Conservation (phyloP, 35 echinoderm and acorn worm genomes). For the Heliocidaris erythrogramma region DNA sequence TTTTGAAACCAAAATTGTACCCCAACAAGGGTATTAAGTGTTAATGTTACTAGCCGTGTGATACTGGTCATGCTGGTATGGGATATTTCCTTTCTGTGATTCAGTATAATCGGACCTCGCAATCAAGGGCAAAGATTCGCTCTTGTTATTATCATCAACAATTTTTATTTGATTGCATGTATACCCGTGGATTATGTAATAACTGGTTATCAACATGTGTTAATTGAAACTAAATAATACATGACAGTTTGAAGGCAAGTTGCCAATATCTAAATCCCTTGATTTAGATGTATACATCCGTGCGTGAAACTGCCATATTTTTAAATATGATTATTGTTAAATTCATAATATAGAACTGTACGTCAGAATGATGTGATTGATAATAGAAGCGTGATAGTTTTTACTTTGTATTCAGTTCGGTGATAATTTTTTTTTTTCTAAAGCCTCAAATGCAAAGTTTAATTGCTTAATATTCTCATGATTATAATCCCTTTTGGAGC, state of each 20-base stretch:
- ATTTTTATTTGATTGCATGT: background rate
- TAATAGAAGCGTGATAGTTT: background rate
- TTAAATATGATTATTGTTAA: background rate
- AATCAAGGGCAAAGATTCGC: background rate
- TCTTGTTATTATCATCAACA: background rate
- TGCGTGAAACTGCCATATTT: background rate
- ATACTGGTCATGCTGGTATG: background rate
- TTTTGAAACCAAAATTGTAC: background rate
- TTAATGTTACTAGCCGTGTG: background rate
- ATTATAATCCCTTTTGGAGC: too few relatives aligned
- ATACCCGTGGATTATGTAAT: background rate
- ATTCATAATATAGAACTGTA: too few relatives aligned
- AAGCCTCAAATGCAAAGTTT: too few relatives aligned
- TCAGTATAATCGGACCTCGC: background rate
- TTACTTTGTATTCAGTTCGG: background rate
- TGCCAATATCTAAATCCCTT: background rate
- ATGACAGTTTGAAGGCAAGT: background rate
- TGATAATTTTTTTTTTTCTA: too few relatives aligned
- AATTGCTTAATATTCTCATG: too few relatives aligned
- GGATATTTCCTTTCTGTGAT: background rate
- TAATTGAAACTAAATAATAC: background rate
- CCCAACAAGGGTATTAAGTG: background rate
- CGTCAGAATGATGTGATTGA: background rate
- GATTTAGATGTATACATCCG: background rate
- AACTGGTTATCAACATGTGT: background rate